Evolutionary conservation across 2,113 vertebrate genomes (phyloP).

Genomic region (Silurus glanis): DNA sequence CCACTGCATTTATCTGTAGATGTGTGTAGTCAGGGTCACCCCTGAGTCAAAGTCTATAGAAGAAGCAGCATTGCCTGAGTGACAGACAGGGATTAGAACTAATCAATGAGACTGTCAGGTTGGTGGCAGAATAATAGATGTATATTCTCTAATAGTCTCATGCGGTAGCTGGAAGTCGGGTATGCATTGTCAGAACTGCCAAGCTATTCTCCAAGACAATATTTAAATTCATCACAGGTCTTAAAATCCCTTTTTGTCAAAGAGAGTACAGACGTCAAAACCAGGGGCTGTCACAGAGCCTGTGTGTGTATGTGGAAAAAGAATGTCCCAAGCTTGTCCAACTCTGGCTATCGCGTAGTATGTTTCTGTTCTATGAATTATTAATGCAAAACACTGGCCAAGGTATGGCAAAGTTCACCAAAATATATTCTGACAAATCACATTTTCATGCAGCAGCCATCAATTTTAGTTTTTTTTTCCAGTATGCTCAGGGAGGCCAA

Average conservation of each 20-base stretch:
- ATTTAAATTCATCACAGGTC: neutral
- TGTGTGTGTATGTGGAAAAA: neutral
- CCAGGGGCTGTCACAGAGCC: neutral
- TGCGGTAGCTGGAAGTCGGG: neutral
- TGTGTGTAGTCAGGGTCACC: neutral
- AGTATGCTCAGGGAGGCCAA: neutral
- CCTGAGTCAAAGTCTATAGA: neutral
- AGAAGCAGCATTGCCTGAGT: neutral
- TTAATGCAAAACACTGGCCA: neutral
- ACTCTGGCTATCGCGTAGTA: neutral
- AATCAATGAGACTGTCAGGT: neutral
- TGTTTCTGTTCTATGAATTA: neutral
- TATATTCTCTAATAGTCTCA: neutral
- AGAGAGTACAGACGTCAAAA: neutral
- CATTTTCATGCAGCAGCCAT: neutral
- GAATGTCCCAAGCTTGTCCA: neutral
- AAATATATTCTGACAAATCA: neutral
- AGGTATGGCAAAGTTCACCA: neutral
- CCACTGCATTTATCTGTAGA: neutral
- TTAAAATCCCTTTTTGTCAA: neutral
- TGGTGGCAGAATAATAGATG: slow-evolving; percentile 1
- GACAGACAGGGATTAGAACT: neutral
- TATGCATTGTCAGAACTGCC: neutral
- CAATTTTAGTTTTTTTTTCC: neutral
- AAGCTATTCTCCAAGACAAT: neutral